These are phyloP conservation scores for Leptopterna dolabrata DNA, from an alignment of 2,888 invertebrate species.

Conservation along the genomic window DNA sequence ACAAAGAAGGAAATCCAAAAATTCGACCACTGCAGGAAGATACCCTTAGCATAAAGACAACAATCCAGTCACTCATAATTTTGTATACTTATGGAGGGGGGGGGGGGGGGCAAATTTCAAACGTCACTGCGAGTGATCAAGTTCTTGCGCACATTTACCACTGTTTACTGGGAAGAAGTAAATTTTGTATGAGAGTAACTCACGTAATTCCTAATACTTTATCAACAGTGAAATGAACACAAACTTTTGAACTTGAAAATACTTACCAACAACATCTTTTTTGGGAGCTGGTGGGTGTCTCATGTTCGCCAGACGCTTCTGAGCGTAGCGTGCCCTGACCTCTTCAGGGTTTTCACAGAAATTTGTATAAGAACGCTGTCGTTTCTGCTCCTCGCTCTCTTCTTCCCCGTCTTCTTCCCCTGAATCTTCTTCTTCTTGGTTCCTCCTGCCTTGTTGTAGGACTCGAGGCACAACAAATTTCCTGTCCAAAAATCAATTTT, in stretches of 20 bases:
- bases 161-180: no score
- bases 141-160: no score
- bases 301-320: slow-evolving; percentile 65
- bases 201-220: no score
- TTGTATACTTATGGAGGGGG: no score
- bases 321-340: slow-evolving; percentile 76
- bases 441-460: slow-evolving; percentile 62
- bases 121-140: no score
- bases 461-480: slow-evolving; percentile 66
- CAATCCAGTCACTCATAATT: no score
- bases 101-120: no score
- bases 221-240: no score
- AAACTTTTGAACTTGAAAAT: neutral
- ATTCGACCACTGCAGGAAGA: no score
- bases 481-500: slow-evolving; percentile 49
- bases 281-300: slow-evolving; percentile 53
- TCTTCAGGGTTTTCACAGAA: slow-evolving; percentile 83
- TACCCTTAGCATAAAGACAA: no score
- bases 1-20: no score
- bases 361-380: slow-evolving; percentile 3
- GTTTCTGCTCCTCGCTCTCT: slow-evolving; percentile 67
- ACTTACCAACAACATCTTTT: slow-evolving; percentile 65
- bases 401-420: slow-evolving; percentile 67
- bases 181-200: no score
- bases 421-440: slow-evolving; percentile 66